Conservation (phyloP, 2,113 vertebrate genomes). For the Rhabdornis inornatus region DNA sequence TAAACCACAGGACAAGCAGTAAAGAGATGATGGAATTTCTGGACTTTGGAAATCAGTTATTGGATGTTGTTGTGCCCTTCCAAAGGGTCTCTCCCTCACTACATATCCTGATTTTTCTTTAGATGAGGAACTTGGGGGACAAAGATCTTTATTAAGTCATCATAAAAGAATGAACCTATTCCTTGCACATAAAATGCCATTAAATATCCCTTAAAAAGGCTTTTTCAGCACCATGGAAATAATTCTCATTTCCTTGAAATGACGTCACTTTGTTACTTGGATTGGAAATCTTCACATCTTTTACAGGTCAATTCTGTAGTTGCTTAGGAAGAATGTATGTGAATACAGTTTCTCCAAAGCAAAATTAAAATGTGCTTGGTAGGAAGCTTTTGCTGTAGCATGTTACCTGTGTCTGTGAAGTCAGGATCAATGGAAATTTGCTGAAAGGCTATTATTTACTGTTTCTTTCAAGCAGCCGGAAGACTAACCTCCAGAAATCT, state of each 20-base stretch:
- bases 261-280: neutral
- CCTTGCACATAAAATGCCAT: neutral
- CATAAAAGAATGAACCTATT: neutral
- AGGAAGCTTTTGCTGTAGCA: neutral
- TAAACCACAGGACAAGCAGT: neutral
- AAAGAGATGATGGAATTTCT: neutral
- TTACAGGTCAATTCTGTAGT: neutral
- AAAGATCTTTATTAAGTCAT: neutral
- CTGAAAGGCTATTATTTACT: constrained; percentile 27
- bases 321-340: neutral
- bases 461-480: constrained; percentile 16
- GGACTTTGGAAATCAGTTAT: neutral
- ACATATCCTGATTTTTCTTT: neutral
- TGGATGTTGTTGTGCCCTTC: neutral
- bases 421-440: constrained; percentile 27
- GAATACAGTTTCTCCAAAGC: neutral
- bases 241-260: neutral
- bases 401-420: neutral
- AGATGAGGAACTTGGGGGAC: neutral
- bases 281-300: neutral
- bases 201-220: neutral
- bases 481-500: constrained; percentile 26
- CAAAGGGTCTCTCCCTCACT: neutral
- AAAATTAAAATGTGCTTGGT: neutral
- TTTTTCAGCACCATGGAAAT: neutral